Base-by-base conservation (phyloP, 2,888 invertebrate species). In the Yponomeuta plumbellus region DNA sequence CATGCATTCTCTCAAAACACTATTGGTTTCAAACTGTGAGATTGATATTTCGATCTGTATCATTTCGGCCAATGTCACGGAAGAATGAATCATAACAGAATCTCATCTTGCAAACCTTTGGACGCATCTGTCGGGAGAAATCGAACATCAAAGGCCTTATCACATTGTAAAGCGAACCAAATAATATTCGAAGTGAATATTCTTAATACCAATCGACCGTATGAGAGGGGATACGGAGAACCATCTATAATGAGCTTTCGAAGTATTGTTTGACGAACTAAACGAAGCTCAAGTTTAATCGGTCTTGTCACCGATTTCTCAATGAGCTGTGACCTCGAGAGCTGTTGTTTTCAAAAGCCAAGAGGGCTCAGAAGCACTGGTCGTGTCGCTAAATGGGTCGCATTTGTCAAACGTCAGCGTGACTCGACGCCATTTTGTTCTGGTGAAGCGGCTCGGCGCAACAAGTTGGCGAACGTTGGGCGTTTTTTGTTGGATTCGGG, bases 391-490 rank as follows among this genome's bases (percentile, higher is more conserved):
- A 56, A 66, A 64, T 66, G 66, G 66, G 21, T 22, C 56, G 66
- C 71, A 74, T 74, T 74, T 71, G 71, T 74, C 69, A 73, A 68
- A 67, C 65, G 73, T 72, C 74, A 73, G 65, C 22, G n/a, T 73
- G 74, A 74, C 73, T 70, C 68, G 67, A 61, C 67, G 73, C 74
- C 74, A 74, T 74, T 67, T 74, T 74, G 72, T 26, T 64, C 40
- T 52, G n/a, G 40, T 64, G 17, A 10, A 44, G 52, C 64, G 62
- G 39, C 13, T 26, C 64, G 64, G 11, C 4, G 67, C 67, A 70
- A 71, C 71, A 71, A 68, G 71, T 71, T 58, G 64, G 44, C 13
- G 44, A 52, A 52, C 44, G 44, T 17, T 52, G 44, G 44, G 44
- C 13, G 44, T 17, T 52, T 52, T 52, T 52, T 52, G 44, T 52